phyloP scores from a whole-genome alignment of 1,140 invertebrate genomes.

The Eubasilissa regina region DNA sequence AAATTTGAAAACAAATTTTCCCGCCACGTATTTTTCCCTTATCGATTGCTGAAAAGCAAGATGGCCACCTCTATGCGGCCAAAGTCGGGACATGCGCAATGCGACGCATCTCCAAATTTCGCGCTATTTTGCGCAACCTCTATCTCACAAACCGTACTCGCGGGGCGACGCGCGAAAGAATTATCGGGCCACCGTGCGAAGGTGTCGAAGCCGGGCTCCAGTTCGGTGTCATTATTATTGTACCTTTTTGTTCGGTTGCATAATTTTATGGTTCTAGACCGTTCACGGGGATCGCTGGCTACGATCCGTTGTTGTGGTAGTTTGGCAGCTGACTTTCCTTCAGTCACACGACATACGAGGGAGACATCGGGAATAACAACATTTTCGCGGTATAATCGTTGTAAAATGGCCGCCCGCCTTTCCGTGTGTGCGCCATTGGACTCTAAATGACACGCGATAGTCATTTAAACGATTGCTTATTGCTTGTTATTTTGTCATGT shows the following conservation, averaged over 20 bases:
- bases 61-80: constrained; percentile 38
- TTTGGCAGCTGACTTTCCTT: constrained; percentile 39
- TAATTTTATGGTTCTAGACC: background rate
- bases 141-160: background rate
- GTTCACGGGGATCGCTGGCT: background rate
- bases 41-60: constrained; percentile 34
- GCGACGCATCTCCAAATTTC: constrained; percentile 6
- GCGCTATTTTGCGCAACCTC: constrained; percentile 43
- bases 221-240: no score
- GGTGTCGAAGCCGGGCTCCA: background rate
- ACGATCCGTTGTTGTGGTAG: constrained; percentile 34
- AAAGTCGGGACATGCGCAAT: constrained; percentile 17
- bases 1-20: constrained; percentile 25
- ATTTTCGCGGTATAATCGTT: constrained; percentile 22
- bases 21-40: constrained; percentile 17
- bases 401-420: constrained; percentile 14
- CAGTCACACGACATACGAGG: constrained; percentile 20
- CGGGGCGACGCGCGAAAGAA: background rate
- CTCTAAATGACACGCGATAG: constrained; percentile 2
- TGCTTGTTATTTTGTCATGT: constrained; percentile 11
- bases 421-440: constrained; percentile 2
- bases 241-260: no score
- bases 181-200: background rate
- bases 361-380: constrained; percentile 29
- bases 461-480: background rate